Conservation (phyloP, 2,888 invertebrate species). For the Noctua fimbriata region DNA sequence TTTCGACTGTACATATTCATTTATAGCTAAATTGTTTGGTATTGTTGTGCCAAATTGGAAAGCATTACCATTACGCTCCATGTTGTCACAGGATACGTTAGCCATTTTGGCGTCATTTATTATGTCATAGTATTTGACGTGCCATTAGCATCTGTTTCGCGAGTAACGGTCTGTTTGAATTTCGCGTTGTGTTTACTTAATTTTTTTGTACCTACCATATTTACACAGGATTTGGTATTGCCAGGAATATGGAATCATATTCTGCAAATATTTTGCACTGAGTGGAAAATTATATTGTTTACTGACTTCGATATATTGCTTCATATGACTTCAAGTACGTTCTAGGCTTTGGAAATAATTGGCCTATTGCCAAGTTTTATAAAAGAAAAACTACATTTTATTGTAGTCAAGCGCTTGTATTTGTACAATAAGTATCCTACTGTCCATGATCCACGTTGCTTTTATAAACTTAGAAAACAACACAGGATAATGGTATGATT, state of each 20-base stretch:
- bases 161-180: constrained; percentile 58
- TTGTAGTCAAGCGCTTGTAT: not conserved
- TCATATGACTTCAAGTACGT: not conserved
- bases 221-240: not conserved
- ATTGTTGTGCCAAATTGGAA: constrained; percentile 78
- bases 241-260: not conserved
- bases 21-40: constrained; percentile 44
- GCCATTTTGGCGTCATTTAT: constrained; percentile 58
- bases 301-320: not conserved
- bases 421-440: not conserved
- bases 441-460: not conserved
- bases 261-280: not conserved
- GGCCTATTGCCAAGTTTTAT: constrained; percentile 22
- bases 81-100: constrained; percentile 70
- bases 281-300: not conserved
- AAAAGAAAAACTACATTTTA: not conserved
- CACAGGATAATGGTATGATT: constrained; percentile 4
- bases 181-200: constrained; percentile 47
- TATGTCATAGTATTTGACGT: constrained; percentile 60
- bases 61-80: constrained; percentile 58
- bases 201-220: constrained; percentile 17
- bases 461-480: not conserved
- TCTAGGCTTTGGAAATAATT: not conserved
- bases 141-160: constrained; percentile 56
- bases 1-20: constrained; percentile 24